A percentile compares a stretch with the other conserved stretches of the same genome.
Conservation (phyloP, 2,113 vertebrate species). For the Poecilia latipinna region DNA sequence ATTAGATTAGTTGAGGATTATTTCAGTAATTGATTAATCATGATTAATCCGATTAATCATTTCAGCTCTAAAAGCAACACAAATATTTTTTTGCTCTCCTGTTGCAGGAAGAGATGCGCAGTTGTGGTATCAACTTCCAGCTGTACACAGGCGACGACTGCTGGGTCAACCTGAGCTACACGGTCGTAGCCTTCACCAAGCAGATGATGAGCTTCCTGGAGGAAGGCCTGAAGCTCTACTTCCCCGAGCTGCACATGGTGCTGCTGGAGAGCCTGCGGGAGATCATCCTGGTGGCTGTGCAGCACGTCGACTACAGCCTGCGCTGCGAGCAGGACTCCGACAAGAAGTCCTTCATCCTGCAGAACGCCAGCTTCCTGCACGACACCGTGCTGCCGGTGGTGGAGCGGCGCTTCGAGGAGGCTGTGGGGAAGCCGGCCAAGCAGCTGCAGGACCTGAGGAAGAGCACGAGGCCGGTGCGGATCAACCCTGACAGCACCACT, state of each 20-base stretch:
- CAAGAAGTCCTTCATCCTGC: constrained; percentile 93
- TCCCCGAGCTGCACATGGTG: constrained; percentile 97
- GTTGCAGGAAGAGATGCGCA: constrained; percentile 89
- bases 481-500: constrained; percentile 95
- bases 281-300: constrained; percentile 94
- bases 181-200: constrained; percentile 96
- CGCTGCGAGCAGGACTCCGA: constrained; percentile 96
- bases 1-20: too few relatives aligned
- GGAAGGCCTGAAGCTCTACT: constrained; percentile 95
- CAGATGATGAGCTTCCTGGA: constrained; percentile 98
- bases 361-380: constrained; percentile 93
- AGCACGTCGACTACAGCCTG: constrained; percentile 98
- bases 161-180: constrained; percentile 99
- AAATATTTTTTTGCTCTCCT: neutral
- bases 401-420: constrained; percentile 93
- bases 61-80: too few relatives aligned
- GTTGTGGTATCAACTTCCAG: constrained; percentile 90
- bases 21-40: too few relatives aligned
- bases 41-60: too few relatives aligned
- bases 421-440: constrained; percentile 94
- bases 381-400: constrained; percentile 96
- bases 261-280: constrained; percentile 94
- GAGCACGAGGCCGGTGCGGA: constrained; percentile 84
- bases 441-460: constrained; percentile 96
- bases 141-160: constrained; percentile 96